Base-by-base conservation (phyloP, 2,888 invertebrate species). In the Calliopum simillimum region DNA sequence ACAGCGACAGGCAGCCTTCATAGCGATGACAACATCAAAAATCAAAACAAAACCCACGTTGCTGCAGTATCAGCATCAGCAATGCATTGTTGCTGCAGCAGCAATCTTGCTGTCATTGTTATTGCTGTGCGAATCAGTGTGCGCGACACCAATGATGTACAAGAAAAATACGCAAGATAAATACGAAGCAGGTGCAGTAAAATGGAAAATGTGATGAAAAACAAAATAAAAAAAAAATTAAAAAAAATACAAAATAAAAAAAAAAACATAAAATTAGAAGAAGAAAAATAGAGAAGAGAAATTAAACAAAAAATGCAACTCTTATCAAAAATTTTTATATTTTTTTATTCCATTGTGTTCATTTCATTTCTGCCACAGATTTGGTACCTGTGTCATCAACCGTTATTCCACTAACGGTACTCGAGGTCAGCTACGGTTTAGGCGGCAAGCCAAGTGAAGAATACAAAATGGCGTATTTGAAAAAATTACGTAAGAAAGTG, bases 311-410 rank as follows among this genome's bases (percentile, higher is more conserved):
- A 6, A 63, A 6, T 33, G 47, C 12, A 25, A 43, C 3, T n/a
- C 16, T 13, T 16, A 25, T 67, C 25, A n/a, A 12, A 46, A 44
- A 14, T n/a, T 44, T 49, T n/a, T n/a, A 16, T 11, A 14, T 63
- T 11, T 49, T 63, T 51, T 16, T 53, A 8, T 33, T 33, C 4
- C 33, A 8, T 33, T 33, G 8, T 33, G 33, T 33, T 33, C 8
- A 33, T 33, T 64, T 33, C 23, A 6, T 62, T 46, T 62, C 58
- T 51, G 69, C 78, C 76, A 21, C 80, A 91, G 91, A 91, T 82
- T 86, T 91, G 79, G 87, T 91, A 64, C 88, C 91, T 11, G 89
- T 91, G n/a, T 91, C 91, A 0, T 91, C 91, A 3, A 91, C 91
- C 14, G 91, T 91, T 6, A 90, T 91, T 75, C 91, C 91, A 2